Percentiles rank a stretch among this genome's conserved stretches.
These are phyloP conservation scores for Merops nubicus DNA, from an alignment of 2,113 vertebrate genomes.

Conservation along the genomic window DNA sequence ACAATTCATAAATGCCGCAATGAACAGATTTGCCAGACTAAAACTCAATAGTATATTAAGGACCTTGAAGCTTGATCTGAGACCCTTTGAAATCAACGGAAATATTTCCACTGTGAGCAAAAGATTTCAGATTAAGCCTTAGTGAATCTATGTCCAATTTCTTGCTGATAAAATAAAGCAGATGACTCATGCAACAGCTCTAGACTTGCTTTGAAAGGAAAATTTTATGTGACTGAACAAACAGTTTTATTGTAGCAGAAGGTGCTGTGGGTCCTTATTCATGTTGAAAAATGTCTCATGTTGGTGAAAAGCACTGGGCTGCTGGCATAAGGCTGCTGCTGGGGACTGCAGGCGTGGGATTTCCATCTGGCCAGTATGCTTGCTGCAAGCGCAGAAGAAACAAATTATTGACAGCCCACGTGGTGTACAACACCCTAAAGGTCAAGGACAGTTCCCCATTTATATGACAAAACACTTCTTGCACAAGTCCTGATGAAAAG, in stretches of 20 bases:
- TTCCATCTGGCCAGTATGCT: constrained; percentile 20
- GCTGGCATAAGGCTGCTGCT: not conserved
- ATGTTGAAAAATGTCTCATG: not conserved
- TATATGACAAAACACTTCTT: not conserved
- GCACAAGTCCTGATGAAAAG: not conserved
- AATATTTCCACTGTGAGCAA: not conserved
- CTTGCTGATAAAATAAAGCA: not conserved
- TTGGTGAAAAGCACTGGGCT: not conserved
- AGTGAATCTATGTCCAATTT: not conserved
- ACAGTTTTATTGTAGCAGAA: constrained; percentile 5
- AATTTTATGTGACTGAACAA: not conserved
- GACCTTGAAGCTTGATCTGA: not conserved
- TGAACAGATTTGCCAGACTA: not conserved
- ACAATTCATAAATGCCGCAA: not conserved
- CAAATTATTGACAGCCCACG: not conserved
- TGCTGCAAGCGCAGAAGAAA: not conserved
- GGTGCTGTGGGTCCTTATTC: not conserved
- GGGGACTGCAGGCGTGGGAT: not conserved
- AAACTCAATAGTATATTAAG: not conserved
- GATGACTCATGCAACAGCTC: not conserved
- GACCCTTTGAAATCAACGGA: not conserved
- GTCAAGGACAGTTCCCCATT: not conserved
- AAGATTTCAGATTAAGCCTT: not conserved
- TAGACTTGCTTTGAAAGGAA: not conserved
- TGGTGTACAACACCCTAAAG: not conserved